Evolutionary conservation across 2,888 invertebrate species (phyloP), one percentile per base, ranked within the genome.

Genomic region (Drosophila kokeensis): DNA sequence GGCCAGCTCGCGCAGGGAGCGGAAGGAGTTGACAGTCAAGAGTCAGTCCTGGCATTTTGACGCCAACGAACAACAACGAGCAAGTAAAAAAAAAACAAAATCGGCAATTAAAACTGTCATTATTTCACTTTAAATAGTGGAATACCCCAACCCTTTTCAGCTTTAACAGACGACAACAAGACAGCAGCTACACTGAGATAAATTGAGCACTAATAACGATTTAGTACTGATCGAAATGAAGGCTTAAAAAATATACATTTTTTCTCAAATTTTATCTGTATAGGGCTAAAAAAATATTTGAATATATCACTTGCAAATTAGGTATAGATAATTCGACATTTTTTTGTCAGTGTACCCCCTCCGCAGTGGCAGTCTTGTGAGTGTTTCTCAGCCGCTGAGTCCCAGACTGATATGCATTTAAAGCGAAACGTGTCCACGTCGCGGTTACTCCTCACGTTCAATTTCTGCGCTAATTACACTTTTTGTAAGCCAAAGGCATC

Each of bases 381-480:
- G 50, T 18, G 62, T 42, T 57, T 49, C 62, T 48, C 40, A 49
- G 70, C 34, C 66, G 10, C 55, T 50, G 67, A 68, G 68, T 68
- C 63, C 70, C 73, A 85, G 77, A 76, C 83, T 82, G 89, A 89
- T 87, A 87, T 87, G 87, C 87, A 89, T 87, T 87, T 87, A 87
- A 89, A 89, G 75, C 80, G 78, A 90, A 89, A 88, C 87, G 89
- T 90, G 89, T 88, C 83, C 82, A 78, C 70, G 75, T 71, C 68
- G 68, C 67, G 69, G 74, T 70, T 65, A 72, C 76, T 79, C 80
- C 88, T 81, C 83, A 83, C 86, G 84, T 90, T 87, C 82, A 83
- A 83, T 88, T 88, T 91, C 84, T 81, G 89, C 83, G 91, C 92
- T 92, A 91, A 91, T 91, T 91, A 91, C 90, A 83, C 87, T 90